Evolutionary conservation across 2,113 vertebrate genomes (phyloP), one percentile per base, ranked within the genome.

Genomic region (Callipepla californica): DNA sequence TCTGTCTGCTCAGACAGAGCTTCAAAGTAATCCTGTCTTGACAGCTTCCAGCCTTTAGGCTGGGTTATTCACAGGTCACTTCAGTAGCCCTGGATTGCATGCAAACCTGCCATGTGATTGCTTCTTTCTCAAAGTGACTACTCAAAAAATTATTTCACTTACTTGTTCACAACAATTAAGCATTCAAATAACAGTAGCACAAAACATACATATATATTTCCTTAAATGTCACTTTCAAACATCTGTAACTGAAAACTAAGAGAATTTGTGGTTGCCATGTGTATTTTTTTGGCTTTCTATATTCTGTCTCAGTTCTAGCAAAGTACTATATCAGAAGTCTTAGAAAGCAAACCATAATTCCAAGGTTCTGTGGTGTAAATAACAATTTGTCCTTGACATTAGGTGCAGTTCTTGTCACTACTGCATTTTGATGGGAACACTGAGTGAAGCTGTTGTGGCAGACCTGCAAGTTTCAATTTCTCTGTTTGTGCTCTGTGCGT

Each of bases 351-450:
- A 45, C 34, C 28, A 3, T 30, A 57, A 38, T 79, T 63, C 18
- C n/a, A 53, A 51, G 11, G 7, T 40, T 66, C 21, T 6, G 2
- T 1, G 2, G 22, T 11, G 16, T 13, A 13, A 38, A 17, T 21
- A 69, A n/a, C 22, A 66, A 57, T 12, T 53, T 0, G 0, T 62
- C 67, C 40, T 53, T 68, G n/a, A 57, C 0, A 2, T 25, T 80
- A 19, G 26, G 40, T 89, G 10, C 32, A 45, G 45, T 84, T 80
- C 32, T 76, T 73, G 48, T 17, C 1, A 0, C 47, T 42, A 2
- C 1, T 59, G 9, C 13, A 8, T 66, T 68, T 85, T 82, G 17
- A 13, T 69, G 58, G 55, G 21, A 45, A 11, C n/a, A 76, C 23
- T 25, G 48, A 30, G 13, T 69, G 62, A 73, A 45, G 42, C 15